Conservation (phyloP, 2,797 vertebrate species). For the Lophotriccus pileatus region DNA sequence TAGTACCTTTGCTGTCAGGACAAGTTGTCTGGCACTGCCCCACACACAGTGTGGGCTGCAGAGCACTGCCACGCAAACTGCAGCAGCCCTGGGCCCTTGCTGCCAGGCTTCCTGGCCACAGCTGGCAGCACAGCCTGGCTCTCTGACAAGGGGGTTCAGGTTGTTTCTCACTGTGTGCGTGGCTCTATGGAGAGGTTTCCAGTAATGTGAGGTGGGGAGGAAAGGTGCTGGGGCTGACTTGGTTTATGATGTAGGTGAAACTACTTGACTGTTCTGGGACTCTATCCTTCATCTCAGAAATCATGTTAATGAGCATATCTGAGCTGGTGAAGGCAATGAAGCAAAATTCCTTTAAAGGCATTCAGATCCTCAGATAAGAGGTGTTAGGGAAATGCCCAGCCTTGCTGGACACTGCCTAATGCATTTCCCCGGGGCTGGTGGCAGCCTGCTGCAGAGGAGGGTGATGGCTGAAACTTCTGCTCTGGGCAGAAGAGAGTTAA, state of each 20-base stretch:
- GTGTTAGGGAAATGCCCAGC: not conserved
- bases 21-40: not conserved
- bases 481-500: slow-evolving; percentile 5
- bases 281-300: not conserved
- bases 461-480: not conserved
- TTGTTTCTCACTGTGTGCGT: not conserved
- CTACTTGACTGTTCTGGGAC: not conserved
- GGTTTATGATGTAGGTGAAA: not conserved
- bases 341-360: slow-evolving; percentile 4
- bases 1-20: not conserved
- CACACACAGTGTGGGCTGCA: fast-evolving
- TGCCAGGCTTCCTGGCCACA: not conserved
- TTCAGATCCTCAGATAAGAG: slow-evolving; percentile 19
- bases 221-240: not conserved
- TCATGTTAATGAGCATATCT: not conserved
- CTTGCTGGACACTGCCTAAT: not conserved
- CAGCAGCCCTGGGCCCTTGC: not conserved
- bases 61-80: not conserved
- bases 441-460: not conserved
- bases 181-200: not conserved
- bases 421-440: fast-evolving
- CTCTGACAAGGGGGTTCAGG: not conserved
- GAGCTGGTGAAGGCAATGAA: not conserved
- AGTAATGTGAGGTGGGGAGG: not conserved
- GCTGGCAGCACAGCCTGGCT: not conserved